Percentiles rank a stretch among this genome's conserved stretches.
Conservation (phyloP, 2,797 vertebrate species). For the Coendou prehensilis region DNA sequence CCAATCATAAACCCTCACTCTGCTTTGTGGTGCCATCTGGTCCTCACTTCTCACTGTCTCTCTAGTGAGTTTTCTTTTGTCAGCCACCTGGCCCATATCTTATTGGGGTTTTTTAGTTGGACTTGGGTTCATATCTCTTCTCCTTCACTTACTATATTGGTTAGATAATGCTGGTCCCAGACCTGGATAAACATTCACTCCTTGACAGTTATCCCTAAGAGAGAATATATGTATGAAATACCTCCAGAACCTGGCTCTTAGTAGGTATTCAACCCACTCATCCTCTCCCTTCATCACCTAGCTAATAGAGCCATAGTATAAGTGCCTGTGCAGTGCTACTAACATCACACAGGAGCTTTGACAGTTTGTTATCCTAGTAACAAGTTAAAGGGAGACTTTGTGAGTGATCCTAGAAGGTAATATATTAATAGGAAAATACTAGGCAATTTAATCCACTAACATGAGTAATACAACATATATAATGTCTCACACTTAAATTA, state of each 20-base stretch:
- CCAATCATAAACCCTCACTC: background rate
- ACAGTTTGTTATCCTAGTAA: background rate
- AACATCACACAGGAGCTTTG: background rate
- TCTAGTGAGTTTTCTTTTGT: background rate
- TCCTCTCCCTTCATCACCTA: background rate
- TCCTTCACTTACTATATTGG: background rate
- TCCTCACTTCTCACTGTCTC: background rate
- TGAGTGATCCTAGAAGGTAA: background rate
- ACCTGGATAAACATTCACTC: background rate
- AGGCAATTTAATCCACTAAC: background rate
- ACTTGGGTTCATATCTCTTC: background rate
- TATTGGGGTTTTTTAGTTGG: background rate
- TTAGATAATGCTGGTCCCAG: background rate
- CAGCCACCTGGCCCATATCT: background rate
- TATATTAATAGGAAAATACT: background rate
- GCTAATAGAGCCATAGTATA: background rate
- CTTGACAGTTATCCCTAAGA: background rate
- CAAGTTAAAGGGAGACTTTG: constrained; percentile 8
- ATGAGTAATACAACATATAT: background rate
- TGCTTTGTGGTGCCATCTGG: background rate
- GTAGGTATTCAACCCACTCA: background rate
- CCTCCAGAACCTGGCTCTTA: background rate
- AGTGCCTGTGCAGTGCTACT: background rate
- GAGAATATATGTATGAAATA: background rate
- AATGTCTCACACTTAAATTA: background rate